Base-by-base conservation (phyloP, 1,140 invertebrate genomes). In the Anthonomus grandis region DNA sequence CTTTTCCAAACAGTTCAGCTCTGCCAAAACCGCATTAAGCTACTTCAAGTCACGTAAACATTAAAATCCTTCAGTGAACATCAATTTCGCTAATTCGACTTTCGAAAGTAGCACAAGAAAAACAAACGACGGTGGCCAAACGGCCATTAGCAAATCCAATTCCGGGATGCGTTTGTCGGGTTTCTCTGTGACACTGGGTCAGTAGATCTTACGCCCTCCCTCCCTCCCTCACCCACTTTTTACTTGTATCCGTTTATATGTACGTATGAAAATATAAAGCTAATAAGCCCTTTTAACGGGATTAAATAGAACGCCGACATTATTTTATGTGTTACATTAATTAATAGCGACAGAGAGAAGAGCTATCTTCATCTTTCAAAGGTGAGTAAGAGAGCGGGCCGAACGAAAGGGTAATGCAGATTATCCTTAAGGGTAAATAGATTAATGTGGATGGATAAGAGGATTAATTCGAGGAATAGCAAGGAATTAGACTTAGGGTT, bases 121-220 rank as follows among this genome's bases (percentile, higher is more conserved):
- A 12, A n/a, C 15, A 39, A 39, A 39, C 12, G 9, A 15, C 10
- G 12, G 12, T 39, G 10, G 10, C 9, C 21, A 47, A 47, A 47
- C 44, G 22, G 23, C 24, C 44, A 25, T 47, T 47, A 47, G 44
- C 44, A 47, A 47, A 47, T 47, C 44, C 44, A 47, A 47, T 47
- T 47, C 21, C 23, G 12, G 21, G 21, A 18, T 4, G 18, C 44
- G 10, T 47, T 47, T 25, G 44, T 12, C 19, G 44, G 44, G 23
- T 47, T 47, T 25, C 12, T 47, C 31, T n/a, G n/a, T 13, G 44
- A 47, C 44, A 47, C 24, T 47, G 24, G 44, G 44, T 47, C 44
- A 47, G 17, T 27, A 47, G 23, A 25, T 47, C 21, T n/a, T 31
- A 8, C 27, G 6, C n/a, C 27, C 6, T n/a, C 27, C 6, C 6